phyloP scores from a whole-genome alignment of 2,797 vertebrate species.

The Gambelia wislizenii region DNA sequence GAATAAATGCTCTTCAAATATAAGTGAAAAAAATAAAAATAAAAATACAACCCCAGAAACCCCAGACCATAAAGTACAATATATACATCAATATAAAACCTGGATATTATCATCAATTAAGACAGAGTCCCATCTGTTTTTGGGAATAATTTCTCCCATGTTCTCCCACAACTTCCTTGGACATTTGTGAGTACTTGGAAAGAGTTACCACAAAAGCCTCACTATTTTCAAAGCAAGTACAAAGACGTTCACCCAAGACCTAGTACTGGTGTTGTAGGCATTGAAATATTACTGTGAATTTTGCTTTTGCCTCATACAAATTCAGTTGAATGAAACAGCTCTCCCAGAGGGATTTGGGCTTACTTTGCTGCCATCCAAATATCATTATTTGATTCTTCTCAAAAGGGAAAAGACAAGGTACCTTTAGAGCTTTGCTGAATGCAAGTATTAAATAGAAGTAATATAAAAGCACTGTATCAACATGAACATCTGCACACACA shows the following conservation, averaged over 20 bases:
- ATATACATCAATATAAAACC: no score
- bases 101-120: not conserved
- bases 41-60: not conserved
- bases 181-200: not conserved
- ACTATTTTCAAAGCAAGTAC: not conserved
- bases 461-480: not conserved
- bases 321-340: not conserved
- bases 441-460: not conserved
- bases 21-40: not conserved
- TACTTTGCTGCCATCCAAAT: not conserved
- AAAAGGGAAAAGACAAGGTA: not conserved
- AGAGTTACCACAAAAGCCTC: not conserved
- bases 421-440: not conserved
- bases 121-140: not conserved
- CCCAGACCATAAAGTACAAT: not conserved
- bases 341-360: not conserved
- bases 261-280: not conserved
- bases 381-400: not conserved
- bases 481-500: no score
- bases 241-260: not conserved
- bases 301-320: not conserved
- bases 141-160: not conserved
- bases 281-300: not conserved
- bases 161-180: not conserved
- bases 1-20: no score